Evolutionary conservation across 2,888 invertebrate genomes (phyloP).

Genomic region (Agrochola circellaris): DNA sequence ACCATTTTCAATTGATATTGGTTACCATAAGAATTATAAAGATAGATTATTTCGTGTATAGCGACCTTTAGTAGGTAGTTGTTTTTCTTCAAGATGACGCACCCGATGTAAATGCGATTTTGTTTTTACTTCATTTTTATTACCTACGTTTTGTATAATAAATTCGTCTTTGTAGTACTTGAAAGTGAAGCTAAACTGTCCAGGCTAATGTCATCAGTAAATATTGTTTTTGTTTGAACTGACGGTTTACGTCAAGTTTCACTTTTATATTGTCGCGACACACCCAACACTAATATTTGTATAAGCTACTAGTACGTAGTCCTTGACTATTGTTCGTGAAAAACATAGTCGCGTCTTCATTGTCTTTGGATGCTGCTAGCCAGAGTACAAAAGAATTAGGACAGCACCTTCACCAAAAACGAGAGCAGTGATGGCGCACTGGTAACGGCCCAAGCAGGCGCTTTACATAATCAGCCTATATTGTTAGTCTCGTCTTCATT

Average conservation of each 20-base stretch:
- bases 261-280: slow-evolving; percentile 36
- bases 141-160: slow-evolving; percentile 33
- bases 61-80: slow-evolving; percentile 1
- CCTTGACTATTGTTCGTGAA: slow-evolving; percentile 6
- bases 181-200: slow-evolving; percentile 55
- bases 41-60: slow-evolving; percentile 8
- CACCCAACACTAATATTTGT: slow-evolving; percentile 15
- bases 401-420: neutral
- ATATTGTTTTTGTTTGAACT: slow-evolving; percentile 47
- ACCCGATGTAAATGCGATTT: slow-evolving; percentile 28
- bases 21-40: neutral
- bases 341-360: neutral
- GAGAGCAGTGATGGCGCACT: no score
- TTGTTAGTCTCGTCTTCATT: neutral
- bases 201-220: slow-evolving; percentile 49
- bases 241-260: slow-evolving; percentile 33
- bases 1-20: no score
- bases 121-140: slow-evolving; percentile 45
- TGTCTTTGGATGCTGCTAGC: neutral
- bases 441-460: no score
- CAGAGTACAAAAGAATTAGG: neutral
- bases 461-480: no score
- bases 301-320: neutral
- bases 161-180: slow-evolving; percentile 45
- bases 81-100: slow-evolving; percentile 36